These are phyloP conservation scores for Tetragonula carbonaria DNA, from an alignment of 2,888 invertebrate genomes.

Conservation along the genomic window DNA sequence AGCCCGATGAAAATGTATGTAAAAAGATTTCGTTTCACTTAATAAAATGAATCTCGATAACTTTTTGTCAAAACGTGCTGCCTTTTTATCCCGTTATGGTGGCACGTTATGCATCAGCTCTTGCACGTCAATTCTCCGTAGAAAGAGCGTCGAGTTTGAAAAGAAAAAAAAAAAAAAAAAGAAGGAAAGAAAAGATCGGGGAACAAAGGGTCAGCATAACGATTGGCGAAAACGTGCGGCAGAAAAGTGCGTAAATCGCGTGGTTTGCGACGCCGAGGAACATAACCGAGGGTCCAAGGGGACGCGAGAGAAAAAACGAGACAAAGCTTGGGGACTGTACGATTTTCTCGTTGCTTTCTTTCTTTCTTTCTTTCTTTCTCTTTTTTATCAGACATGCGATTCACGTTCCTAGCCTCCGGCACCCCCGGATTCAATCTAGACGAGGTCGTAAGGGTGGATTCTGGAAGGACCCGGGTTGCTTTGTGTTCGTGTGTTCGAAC, in stretches of 20 bases:
- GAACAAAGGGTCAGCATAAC: background rate
- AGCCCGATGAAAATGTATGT: no score
- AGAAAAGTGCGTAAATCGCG: slow-evolving; percentile 23
- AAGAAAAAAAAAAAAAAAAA: no score
- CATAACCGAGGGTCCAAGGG: background rate
- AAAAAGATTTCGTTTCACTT: no score
- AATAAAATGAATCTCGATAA: no score
- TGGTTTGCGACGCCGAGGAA: slow-evolving; percentile 28
- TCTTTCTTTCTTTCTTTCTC: background rate
- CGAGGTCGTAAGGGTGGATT: slow-evolving; percentile 63
- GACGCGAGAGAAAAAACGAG: slow-evolving; percentile 11
- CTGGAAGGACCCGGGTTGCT: slow-evolving; percentile 49
- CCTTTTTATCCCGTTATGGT: no score
- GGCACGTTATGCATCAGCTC: no score
- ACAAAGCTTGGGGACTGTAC: slow-evolving; percentile 19
- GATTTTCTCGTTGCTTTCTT: slow-evolving; percentile 21
- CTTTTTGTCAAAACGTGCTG: no score
- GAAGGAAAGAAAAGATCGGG: no score
- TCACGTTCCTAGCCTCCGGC: slow-evolving; percentile 53
- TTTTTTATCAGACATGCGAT: slow-evolving; percentile 52
- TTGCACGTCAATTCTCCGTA: background rate
- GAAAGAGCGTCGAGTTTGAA: background rate
- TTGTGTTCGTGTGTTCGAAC: slow-evolving; percentile 48
- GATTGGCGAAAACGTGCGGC: slow-evolving; percentile 12
- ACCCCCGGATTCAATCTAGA: slow-evolving; percentile 71